phyloP scores from a whole-genome alignment of 2,113 vertebrate genomes.

The Alouatta palliata region DNA sequence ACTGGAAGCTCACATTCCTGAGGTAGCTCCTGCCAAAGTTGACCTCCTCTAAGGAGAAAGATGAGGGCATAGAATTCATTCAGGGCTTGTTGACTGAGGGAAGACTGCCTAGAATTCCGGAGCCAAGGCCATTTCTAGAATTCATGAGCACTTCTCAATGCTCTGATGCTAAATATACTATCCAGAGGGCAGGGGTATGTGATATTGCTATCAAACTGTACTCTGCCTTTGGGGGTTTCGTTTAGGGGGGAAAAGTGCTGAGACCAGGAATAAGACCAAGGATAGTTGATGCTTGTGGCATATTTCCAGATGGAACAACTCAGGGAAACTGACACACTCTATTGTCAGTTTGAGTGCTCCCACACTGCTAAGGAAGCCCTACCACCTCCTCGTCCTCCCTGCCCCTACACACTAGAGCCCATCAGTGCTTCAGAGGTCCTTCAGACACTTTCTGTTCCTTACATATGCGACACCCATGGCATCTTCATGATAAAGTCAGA shows the following conservation, averaged over 20 bases:
- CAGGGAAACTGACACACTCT: background rate
- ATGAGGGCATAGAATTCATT: background rate
- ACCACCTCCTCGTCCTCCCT: background rate
- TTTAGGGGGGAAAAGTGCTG: background rate
- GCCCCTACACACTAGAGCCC: background rate
- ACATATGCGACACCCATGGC: background rate
- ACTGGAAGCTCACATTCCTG: background rate
- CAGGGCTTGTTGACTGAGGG: background rate
- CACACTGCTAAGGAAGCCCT: rapidly evolving
- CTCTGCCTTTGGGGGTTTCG: background rate
- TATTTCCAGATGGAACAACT: background rate
- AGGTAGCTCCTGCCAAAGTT: background rate
- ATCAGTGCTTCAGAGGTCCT: background rate
- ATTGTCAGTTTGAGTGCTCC: background rate
- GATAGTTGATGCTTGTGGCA: background rate
- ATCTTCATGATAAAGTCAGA: background rate
- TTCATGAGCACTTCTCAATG: background rate
- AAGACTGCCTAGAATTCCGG: background rate
- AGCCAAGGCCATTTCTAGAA: background rate
- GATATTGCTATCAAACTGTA: background rate
- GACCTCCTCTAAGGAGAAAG: background rate
- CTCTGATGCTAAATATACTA: background rate
- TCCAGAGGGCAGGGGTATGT: background rate
- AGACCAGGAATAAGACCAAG: background rate
- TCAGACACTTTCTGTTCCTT: background rate